Evolutionary conservation across 2,797 vertebrate species (phyloP), one percentile per base, ranked within the genome.

Genomic region (Huso huso): DNA sequence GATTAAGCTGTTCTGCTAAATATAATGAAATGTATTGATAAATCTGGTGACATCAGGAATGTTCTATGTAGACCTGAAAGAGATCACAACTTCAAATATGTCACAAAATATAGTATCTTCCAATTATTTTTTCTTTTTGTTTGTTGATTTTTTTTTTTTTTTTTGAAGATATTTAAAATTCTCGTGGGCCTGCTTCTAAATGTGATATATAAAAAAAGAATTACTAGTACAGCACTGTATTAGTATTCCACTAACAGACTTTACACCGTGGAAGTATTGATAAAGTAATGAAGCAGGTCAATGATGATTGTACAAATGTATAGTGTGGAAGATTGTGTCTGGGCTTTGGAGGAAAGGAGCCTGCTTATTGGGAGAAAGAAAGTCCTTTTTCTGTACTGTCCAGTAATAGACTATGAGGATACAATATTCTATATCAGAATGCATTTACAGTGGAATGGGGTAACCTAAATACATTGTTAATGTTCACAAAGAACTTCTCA

Each of bases 211-310:
- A 49, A 58, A 18, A 18, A 18, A 18, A 37, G 3, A 37, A 37
- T 37, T n/a, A n/a, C 11, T 51, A 23, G 8, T 12, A 15, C 23
- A n/a, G 9, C 18, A 62, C 2, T 67, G 59, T 49, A 66, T 65
- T 69, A 63, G 15, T 66, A 48, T 51, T 63, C 48, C 61, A 37
- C 37, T 37, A 37, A 5, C 37, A 37, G 23, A 37, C 23, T 37
- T 2, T 37, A 37, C 23, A 37, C 23, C 4, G 23, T 6, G 49
- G 68, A 64, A 71, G 69, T 48, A 71, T 74, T 73, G 71, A 61
- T 15, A 68, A 68, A 62, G 55, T 65, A 66, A 68, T 71, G 66
- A 69, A 63, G 52, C 51, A 49, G 57, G 48, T 70, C 66, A 74
- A 71, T 74, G 68, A 48, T 74, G 64, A 67, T 55, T 48, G 62